These are phyloP conservation scores for Drosophila kohkoa DNA, from an alignment of 1,140 invertebrate species.

Conservation along the genomic window DNA sequence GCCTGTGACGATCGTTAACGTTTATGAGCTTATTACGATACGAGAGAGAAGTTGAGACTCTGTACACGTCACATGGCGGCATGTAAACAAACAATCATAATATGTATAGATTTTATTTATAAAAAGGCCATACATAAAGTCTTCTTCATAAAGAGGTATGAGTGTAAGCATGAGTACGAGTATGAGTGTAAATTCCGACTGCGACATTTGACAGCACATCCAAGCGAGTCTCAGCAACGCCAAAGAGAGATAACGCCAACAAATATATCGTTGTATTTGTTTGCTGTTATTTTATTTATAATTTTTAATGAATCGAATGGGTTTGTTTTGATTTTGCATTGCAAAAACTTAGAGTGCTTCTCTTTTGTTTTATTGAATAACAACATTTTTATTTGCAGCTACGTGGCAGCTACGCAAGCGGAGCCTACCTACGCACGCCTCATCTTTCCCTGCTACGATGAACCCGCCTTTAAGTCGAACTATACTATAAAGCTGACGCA, in stretches of 20 bases:
- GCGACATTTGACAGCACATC: conserved; percentile 27
- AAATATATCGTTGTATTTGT: conserved; percentile 6
- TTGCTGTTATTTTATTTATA: conserved; percentile 18
- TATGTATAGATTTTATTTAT: conserved; percentile 21
- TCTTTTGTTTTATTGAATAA: neutral
- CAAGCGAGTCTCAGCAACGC: conserved; percentile 15
- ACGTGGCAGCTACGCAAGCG: conserved; percentile 91
- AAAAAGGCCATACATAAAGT: conserved; percentile 19
- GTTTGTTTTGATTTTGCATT: conserved; percentile 43
- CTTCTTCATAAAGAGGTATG: conserved; percentile 68
- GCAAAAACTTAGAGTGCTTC: neutral
- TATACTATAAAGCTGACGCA: conserved; percentile 88
- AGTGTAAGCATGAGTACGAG: conserved; percentile 47
- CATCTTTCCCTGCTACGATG: conserved; percentile 96
- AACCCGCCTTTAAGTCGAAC: conserved; percentile 92
- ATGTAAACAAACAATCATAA: conserved; percentile 55
- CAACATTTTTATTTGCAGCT: conserved; percentile 85
- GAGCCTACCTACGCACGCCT: conserved; percentile 91
- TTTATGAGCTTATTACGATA: conserved; percentile 16
- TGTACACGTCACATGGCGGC: conserved; percentile 49
- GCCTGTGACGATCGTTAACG: conserved; percentile 19
- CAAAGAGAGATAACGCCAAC: conserved; percentile 17
- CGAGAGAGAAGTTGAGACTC: conserved; percentile 1
- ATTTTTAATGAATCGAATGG: conserved; percentile 20
- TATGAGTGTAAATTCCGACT: conserved; percentile 4